Percentiles rank a stretch among this genome's conserved stretches.
phyloP scores from a whole-genome alignment of 2,113 vertebrate species.

The Penelope pileata region DNA sequence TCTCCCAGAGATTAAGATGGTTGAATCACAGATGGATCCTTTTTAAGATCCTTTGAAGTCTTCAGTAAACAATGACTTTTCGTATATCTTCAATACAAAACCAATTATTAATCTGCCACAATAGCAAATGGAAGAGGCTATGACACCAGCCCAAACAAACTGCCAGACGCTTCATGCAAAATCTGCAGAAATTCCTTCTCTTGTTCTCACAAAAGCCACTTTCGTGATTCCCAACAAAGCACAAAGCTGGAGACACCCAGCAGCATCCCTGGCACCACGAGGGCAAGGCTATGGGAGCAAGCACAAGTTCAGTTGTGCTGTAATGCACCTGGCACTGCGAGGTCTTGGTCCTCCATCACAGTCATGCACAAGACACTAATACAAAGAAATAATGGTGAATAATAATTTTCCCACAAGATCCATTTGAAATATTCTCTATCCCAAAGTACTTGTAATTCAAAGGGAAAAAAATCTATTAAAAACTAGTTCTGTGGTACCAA shows the following conservation, averaged over 20 bases:
- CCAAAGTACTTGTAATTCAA: not conserved
- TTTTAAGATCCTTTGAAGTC: not conserved
- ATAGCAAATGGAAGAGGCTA: not conserved
- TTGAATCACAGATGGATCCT: not conserved
- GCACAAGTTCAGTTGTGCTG: not conserved
- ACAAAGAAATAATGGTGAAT: not conserved
- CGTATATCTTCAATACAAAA: not conserved
- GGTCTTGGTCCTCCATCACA: not conserved
- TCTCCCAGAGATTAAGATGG: not conserved
- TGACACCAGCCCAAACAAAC: not conserved
- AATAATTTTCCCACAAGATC: not conserved
- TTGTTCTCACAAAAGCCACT: not conserved
- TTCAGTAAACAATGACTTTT: not conserved
- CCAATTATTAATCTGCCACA: not conserved
- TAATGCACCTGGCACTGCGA: not conserved
- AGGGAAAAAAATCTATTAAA: not conserved
- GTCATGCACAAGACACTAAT: not conserved
- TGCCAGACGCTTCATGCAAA: not conserved
- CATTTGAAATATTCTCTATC: not conserved
- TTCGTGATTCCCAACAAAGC: not conserved
- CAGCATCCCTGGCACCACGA: rapidly evolving
- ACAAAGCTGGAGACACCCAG: not conserved
- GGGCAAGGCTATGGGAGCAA: rapidly evolving
- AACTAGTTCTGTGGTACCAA: constrained; percentile 18
- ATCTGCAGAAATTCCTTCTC: not conserved